phyloP scores from a whole-genome alignment of 2,888 invertebrate species.

The Aspidiotus destructor region DNA sequence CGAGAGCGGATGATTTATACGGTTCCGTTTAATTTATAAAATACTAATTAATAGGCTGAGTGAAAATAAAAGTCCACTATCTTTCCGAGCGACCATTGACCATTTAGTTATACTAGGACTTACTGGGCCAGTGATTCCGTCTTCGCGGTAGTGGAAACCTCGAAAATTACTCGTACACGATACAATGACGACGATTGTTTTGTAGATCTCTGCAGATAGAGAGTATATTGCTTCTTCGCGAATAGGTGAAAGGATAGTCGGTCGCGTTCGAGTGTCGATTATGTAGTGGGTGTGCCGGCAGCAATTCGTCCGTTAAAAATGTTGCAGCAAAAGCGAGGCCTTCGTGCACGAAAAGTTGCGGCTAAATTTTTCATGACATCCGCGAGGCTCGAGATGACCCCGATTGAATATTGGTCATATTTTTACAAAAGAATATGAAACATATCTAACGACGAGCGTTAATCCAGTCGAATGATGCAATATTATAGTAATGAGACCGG shows the following conservation, averaged over 20 bases:
- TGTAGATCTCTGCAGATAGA: not conserved
- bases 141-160: no score
- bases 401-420: conserved; percentile 17
- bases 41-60: not conserved
- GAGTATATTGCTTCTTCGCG: not conserved
- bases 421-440: conserved; percentile 6
- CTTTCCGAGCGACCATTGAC: no score
- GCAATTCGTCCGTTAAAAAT: conserved; percentile 17
- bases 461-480: no score
- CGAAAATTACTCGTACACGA: no score
- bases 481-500: no score
- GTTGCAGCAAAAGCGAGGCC: conserved; percentile 14
- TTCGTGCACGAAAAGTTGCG: conserved; percentile 12
- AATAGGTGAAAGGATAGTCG: conserved; percentile 17
- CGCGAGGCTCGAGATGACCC: conserved; percentile 23
- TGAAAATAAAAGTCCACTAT: no score
- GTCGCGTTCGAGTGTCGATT: not conserved
- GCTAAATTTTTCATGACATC: conserved; percentile 29
- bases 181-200: no score
- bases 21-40: not conserved
- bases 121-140: no score
- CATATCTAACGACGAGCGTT: conserved; percentile 9
- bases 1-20: not conserved
- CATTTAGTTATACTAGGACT: no score
- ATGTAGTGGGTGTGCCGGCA: conserved; percentile 26